These are phyloP conservation scores for Gymnocypris eckloni DNA, from an alignment of 2,797 vertebrate species.

Conservation along the genomic window DNA sequence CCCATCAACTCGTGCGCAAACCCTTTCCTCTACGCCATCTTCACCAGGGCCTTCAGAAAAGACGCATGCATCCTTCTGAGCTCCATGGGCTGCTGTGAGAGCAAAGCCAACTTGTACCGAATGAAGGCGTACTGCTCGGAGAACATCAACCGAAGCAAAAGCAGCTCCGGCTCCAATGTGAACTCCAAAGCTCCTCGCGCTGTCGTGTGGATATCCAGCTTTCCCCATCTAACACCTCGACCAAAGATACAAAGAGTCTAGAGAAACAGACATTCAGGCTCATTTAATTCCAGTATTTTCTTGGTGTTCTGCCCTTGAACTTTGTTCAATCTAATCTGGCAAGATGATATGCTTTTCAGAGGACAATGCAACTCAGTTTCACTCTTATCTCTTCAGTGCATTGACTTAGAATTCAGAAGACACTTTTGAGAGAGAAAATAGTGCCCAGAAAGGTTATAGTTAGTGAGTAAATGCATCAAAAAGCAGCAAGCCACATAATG, in stretches of 20 bases:
- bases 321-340: background rate
- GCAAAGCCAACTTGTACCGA: slow-evolving; percentile 78
- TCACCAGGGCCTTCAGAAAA: slow-evolving; percentile 87
- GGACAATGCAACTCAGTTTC: background rate
- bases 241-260: slow-evolving; percentile 52
- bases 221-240: slow-evolving; percentile 58
- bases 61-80: slow-evolving; percentile 85
- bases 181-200: slow-evolving; percentile 65
- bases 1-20: slow-evolving; percentile 90
- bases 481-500: background rate
- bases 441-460: background rate
- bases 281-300: background rate
- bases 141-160: slow-evolving; percentile 74
- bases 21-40: slow-evolving; percentile 88
- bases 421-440: background rate
- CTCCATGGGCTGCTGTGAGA: slow-evolving; percentile 82
- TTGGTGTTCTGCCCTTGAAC: slow-evolving; percentile 1
- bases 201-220: slow-evolving; percentile 63
- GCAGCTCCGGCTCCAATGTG: slow-evolving; percentile 49
- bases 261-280: slow-evolving; percentile 33
- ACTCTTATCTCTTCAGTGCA: background rate
- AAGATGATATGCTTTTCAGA: background rate
- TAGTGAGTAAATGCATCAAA: slow-evolving; percentile 1
- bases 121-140: slow-evolving; percentile 77
- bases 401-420: slow-evolving; percentile 5